Conservation (phyloP, 2,113 vertebrate species). For the Trematomus loennbergii region DNA sequence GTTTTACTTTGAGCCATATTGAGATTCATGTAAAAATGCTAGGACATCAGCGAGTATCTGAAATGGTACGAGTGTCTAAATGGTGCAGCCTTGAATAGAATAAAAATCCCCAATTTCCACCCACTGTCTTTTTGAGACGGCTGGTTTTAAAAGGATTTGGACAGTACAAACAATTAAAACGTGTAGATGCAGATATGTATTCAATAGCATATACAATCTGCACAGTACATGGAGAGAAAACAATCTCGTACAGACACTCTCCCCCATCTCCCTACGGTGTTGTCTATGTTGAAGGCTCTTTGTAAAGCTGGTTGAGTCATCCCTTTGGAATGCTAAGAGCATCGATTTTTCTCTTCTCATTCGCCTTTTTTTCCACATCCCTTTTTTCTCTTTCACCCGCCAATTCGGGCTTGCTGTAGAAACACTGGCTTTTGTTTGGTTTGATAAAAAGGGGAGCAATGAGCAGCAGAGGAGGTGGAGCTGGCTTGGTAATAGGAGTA, state of each 20-base stretch:
- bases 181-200: conserved; percentile 1
- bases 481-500: conserved; percentile 43
- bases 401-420: conserved; percentile 52
- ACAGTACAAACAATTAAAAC: background rate
- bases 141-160: conserved; percentile 18
- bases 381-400: conserved; percentile 42
- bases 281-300: conserved; percentile 59
- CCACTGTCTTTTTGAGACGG: conserved; percentile 3
- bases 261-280: conserved; percentile 38
- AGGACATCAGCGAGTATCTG: background rate
- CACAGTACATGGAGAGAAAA: conserved; percentile 32
- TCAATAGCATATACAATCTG: conserved; percentile 28
- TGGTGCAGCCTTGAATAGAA: conserved; percentile 15
- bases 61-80: conserved; percentile 10
- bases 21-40: background rate
- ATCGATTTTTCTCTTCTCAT: conserved; percentile 63
- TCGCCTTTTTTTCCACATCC: conserved; percentile 28
- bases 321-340: conserved; percentile 78
- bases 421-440: conserved; percentile 59
- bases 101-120: conserved; percentile 24
- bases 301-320: conserved; percentile 74
- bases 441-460: conserved; percentile 29
- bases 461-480: conserved; percentile 35
- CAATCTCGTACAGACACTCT: conserved; percentile 35
- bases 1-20: background rate